These are phyloP conservation scores for Sesamia nonagrioides DNA, from an alignment of 1,140 invertebrate genomes.

Conservation along the genomic window DNA sequence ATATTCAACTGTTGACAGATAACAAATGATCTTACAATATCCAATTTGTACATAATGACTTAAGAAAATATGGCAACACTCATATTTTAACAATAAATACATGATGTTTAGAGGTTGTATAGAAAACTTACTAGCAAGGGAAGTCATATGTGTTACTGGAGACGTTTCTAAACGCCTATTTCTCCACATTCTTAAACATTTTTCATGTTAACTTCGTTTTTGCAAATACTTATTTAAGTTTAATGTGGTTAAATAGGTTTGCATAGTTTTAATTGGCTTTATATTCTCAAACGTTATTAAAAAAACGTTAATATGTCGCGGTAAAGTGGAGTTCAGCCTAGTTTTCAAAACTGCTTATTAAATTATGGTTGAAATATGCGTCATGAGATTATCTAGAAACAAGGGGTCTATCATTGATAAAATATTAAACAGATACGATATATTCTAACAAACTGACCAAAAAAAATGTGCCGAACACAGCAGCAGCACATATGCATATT, in stretches of 20 bases:
- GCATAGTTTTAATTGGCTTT: slow-evolving; percentile 21
- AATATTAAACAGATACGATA: no score
- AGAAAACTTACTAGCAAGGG: slow-evolving; percentile 37
- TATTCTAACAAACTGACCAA: no score
- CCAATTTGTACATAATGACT: slow-evolving; percentile 87
- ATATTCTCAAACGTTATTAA: slow-evolving; percentile 22
- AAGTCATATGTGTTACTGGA: slow-evolving; percentile 33
- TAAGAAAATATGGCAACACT: slow-evolving; percentile 87
- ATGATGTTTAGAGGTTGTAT: slow-evolving; percentile 56
- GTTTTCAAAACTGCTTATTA: background rate
- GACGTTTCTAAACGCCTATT: slow-evolving; percentile 7
- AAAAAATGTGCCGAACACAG: no score
- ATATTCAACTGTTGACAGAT: slow-evolving; percentile 87
- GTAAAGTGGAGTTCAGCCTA: background rate
- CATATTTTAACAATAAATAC: slow-evolving; percentile 86
- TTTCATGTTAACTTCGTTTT: background rate
- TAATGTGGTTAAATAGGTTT: slow-evolving; percentile 16
- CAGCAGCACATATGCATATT: no score
- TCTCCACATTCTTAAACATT: background rate
- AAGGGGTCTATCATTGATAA: background rate
- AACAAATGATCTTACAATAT: slow-evolving; percentile 87
- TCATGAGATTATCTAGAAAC: slow-evolving; percentile 16
- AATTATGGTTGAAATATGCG: slow-evolving; percentile 30
- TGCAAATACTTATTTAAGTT: background rate
- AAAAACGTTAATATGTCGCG: background rate